Percentiles rank a stretch among this genome's conserved stretches.
Conservation (phyloP, 1,140 invertebrate genomes). For the Archegozetes longisetosus region DNA sequence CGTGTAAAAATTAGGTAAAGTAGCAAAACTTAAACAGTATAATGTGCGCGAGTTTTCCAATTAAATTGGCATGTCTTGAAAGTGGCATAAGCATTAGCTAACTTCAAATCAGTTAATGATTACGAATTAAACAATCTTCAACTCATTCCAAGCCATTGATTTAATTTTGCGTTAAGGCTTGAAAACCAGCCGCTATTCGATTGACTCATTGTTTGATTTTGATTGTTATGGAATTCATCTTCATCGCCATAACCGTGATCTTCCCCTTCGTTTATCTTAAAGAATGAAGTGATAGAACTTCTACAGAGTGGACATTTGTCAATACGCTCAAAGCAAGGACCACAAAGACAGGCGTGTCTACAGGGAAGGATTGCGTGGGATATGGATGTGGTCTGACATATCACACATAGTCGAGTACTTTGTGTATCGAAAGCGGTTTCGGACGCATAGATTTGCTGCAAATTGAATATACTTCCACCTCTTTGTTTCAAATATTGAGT, state of each 20-base stretch:
- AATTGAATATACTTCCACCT: conserved; percentile 44
- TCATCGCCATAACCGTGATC: background rate
- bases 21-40: too few species aligned
- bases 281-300: conserved; percentile 38
- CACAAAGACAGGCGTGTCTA: conserved; percentile 64
- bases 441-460: conserved; percentile 26
- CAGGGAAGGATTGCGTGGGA: conserved; percentile 62
- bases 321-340: conserved; percentile 49
- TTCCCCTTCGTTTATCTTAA: background rate
- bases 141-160: background rate
- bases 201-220: background rate
- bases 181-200: background rate
- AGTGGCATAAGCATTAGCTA: too few species aligned
- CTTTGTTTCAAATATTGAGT: conserved; percentile 64
- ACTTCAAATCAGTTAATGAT: too few species aligned
- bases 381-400: conserved; percentile 54
- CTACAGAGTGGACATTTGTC: conserved; percentile 66
- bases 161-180: background rate
- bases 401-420: conserved; percentile 52
- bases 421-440: conserved; percentile 32
- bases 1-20: too few species aligned
- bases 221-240: background rate
- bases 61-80: too few species aligned
- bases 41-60: too few species aligned
- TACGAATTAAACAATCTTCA: background rate